Base-by-base conservation (phyloP, 1,140 invertebrate species). In the Trigoniulus corallinus region DNA sequence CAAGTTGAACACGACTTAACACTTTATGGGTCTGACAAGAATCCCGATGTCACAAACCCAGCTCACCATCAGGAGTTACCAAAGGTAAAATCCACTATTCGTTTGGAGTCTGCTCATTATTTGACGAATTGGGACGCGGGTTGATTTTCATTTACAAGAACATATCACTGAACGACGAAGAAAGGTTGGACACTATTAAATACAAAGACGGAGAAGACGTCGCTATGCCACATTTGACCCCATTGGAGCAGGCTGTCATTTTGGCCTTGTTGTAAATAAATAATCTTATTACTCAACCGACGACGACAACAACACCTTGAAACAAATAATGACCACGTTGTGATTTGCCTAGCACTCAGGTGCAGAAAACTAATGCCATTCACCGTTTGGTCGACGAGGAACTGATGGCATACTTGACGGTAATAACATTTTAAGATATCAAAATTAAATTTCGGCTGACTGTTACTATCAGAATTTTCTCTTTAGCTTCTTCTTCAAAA, bases 331-430 rank as follows among this genome's bases (percentile, higher is more conserved):
- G n/a, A n/a, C n/a, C n/a, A n/a, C n/a, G n/a, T 50, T 54, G 12
- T 54, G 50, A 57, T 25, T 54, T 61, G 42, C 57, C 27, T 56
- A 76, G 74, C 51, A 67, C 75, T 61, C 76, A 83, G 53, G 66
- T 79, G 21, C 72, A 78, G 59, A 74, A 79, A 53, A 78, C 79
- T 23, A 80, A 81, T 60, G 80, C 84, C 1, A 80, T 76, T 61
- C 82, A 86, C 62, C 77, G 82, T 22, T 62, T 94, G 3, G 73
- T 77, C 21, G 70, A 74, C 43, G 88, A 93, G 67, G 84, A 93
- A 69, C 57, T 88, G 0, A 68, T 74, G 47, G 80, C 87, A 0
- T 91, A 88, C 65, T 70, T 89, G 34, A 76, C 73, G 56, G 74
- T 82, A 52, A 67, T 61, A n/a, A n/a, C n/a, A n/a, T 62, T 18